phyloP scores from a whole-genome alignment of 2,113 vertebrate species.

The Gasterosteus aculeatus region DNA sequence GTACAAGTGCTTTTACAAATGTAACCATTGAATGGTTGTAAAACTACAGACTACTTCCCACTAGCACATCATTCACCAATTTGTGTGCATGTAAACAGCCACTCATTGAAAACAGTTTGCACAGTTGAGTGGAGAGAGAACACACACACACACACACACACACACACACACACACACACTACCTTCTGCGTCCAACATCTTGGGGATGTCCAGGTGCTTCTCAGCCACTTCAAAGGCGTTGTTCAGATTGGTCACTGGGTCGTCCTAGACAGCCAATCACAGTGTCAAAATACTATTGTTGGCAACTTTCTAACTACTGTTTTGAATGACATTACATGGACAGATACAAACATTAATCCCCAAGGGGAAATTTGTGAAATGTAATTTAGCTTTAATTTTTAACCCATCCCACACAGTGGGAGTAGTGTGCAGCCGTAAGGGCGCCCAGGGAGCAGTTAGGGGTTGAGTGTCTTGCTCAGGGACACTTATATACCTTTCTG shows the following conservation, averaged over 20 bases:
- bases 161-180: neutral
- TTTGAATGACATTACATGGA: neutral
- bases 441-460: too few relatives aligned
- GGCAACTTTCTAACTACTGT: neutral
- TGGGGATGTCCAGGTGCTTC: slow-evolving; percentile 87
- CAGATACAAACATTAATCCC: too few relatives aligned
- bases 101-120: neutral
- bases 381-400: too few relatives aligned
- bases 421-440: too few relatives aligned
- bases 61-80: neutral
- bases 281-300: neutral
- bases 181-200: slow-evolving; percentile 94
- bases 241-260: slow-evolving; percentile 85
- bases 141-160: neutral
- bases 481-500: slow-evolving; percentile 83
- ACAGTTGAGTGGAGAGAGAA: neutral
- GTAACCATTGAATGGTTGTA: neutral
- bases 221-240: slow-evolving; percentile 87
- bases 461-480: too few relatives aligned
- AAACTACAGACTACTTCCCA: neutral
- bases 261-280: slow-evolving; percentile 74
- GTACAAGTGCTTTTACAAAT: neutral
- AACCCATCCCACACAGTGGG: too few relatives aligned
- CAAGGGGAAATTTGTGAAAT: too few relatives aligned
- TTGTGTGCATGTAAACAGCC: slow-evolving; percentile 15